Evolutionary conservation across 2,888 invertebrate genomes (phyloP).

Genomic region (Hymenopus coronatus): DNA sequence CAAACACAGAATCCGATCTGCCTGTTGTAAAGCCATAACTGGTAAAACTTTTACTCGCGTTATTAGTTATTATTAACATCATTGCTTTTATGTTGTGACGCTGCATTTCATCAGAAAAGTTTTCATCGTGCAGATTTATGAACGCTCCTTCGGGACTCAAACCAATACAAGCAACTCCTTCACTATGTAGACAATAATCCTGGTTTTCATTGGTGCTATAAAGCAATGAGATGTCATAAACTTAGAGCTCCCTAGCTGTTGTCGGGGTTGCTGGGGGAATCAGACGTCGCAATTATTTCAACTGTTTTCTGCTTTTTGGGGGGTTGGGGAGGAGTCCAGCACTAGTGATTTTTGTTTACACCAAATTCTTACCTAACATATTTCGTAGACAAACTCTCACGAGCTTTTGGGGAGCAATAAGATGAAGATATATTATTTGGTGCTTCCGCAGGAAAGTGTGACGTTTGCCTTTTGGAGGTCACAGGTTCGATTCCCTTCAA

Average conservation of each 20-base stretch:
- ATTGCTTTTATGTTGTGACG: not conserved
- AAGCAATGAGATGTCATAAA: slow-evolving; percentile 15
- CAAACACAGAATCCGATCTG: not conserved
- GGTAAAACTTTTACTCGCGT: slow-evolving; percentile 16
- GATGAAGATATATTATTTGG: too few relatives aligned
- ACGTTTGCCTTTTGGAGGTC: too few relatives aligned
- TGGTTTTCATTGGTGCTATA: slow-evolving; percentile 13
- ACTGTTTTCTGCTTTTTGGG: not conserved
- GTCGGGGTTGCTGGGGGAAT: not conserved
- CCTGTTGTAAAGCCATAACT: slow-evolving; percentile 8
- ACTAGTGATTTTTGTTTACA: too few relatives aligned
- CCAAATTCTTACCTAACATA: too few relatives aligned
- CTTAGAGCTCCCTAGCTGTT: not conserved
- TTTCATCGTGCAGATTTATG: slow-evolving; percentile 2
- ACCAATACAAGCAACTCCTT: not conserved
- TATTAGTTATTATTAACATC: slow-evolving; percentile 19
- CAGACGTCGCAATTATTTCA: slow-evolving; percentile 7
- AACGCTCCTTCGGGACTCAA: slow-evolving; percentile 12
- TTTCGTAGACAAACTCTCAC: too few relatives aligned
- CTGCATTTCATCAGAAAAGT: not conserved
- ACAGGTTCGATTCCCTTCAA: too few relatives aligned
- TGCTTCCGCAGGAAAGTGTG: too few relatives aligned
- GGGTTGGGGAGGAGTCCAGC: too few relatives aligned
- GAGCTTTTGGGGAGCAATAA: too few relatives aligned
- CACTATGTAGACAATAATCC: slow-evolving; percentile 14